Evolutionary conservation across 2,113 vertebrate species (phyloP), one percentile per base, ranked within the genome.

Genomic region (Erinaceus europaeus): DNA sequence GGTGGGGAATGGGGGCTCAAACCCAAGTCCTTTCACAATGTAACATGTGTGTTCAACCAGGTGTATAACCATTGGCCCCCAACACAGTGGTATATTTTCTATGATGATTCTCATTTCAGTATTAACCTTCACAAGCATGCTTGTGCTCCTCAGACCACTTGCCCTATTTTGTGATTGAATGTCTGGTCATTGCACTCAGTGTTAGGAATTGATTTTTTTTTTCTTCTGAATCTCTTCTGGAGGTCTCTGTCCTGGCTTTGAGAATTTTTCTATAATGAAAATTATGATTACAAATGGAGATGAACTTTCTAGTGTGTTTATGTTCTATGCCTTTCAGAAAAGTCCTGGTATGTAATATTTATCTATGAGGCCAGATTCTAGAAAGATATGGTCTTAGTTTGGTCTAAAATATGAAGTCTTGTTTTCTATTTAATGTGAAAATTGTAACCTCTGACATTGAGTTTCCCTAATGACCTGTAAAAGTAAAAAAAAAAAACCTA

Each of bases 401-500:
- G 21, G 69, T 88, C 36, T 80, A 57, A 90, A 79, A 46, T 17
- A 55, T 23, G 52, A 4, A 46, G 29, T 73, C n/a, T 71, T 80
- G n/a, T 71, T 89, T 88, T 90, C 50, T 87, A 32, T 75, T 79
- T 90, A 44, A 89, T 0, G 1, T 83, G 82, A 86, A 88, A 86
- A 91, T 15, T 9, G 17, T 53, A 72, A 86, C 44, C 48, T 79
- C 34, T 90, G 86, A 90, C 44, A 52, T 0, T 64, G 61, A 87
- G 20, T 59, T 68, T 21, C 29, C 53, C 32, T 81, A 29, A 27
- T 65, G 40, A 68, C 23, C 36, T 75, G 32, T 52, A 20, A 52
- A 89, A 91, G 13, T 18, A 17, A 3, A 53, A n/a, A 57, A 27
- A 57, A 57, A 27, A 27, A 27, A 29, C 27, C 23, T 55, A 36